These are phyloP conservation scores for Tolmerus cingulatus DNA, from an alignment of 2,888 invertebrate species.

Conservation along the genomic window DNA sequence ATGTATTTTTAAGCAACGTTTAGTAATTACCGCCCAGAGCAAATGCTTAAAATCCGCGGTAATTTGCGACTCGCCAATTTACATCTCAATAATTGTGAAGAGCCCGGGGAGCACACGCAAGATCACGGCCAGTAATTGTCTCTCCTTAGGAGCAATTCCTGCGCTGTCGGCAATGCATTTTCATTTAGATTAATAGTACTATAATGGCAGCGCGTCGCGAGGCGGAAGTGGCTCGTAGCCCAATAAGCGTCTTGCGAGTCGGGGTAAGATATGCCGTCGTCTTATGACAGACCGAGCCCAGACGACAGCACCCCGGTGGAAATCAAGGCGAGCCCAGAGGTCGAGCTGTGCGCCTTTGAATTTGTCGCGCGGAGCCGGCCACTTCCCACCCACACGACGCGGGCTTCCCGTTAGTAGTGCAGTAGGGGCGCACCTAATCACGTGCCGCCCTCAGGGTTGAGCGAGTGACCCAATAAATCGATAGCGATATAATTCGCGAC, in stretches of 20 bases:
- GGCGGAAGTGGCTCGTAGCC: constrained; percentile 26
- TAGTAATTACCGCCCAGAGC: background rate
- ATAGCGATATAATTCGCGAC: constrained; percentile 1
- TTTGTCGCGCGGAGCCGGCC: background rate
- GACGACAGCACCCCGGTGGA: constrained; percentile 27
- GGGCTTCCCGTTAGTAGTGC: background rate
- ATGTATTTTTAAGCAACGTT: background rate
- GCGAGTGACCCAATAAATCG: background rate
- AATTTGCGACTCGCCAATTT: background rate
- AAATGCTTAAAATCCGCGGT: background rate
- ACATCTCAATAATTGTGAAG: background rate
- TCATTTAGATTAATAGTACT: constrained; percentile 41
- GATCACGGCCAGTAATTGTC: constrained; percentile 47
- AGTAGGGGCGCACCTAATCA: background rate
- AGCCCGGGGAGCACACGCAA: constrained; percentile 2
- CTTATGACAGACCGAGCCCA: constrained; percentile 16
- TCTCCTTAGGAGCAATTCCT: constrained; percentile 31
- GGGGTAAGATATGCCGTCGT: constrained; percentile 6
- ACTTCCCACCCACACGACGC: background rate
- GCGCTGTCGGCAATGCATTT: constrained; percentile 46
- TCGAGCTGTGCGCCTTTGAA: background rate
- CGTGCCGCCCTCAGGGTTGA: background rate
- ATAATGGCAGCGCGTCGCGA: constrained; percentile 8
- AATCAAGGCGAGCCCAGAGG: constrained; percentile 5
- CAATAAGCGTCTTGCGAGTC: constrained; percentile 14